Percentiles rank a stretch among this genome's conserved stretches.
Evolutionary conservation across 2,888 invertebrate species (phyloP).

Genomic region (Lamproptera curius): DNA sequence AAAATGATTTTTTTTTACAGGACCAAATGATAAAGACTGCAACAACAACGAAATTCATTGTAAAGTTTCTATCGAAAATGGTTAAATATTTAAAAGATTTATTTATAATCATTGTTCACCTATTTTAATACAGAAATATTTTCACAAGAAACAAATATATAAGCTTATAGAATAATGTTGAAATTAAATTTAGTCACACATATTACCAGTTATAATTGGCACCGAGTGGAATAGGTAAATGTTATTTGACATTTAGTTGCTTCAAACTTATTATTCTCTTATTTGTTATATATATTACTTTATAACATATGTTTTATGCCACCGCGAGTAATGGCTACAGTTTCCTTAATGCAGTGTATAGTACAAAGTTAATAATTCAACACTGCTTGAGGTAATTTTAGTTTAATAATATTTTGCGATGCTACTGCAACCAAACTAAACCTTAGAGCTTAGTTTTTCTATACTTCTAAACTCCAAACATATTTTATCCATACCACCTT

Average conservation of each 20-base stretch:
- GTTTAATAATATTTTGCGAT: not conserved
- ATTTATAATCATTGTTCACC: conserved; percentile 41
- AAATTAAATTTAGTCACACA: conserved; percentile 9
- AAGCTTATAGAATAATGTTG: conserved; percentile 7
- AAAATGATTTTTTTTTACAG: conserved; percentile 40
- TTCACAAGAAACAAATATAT: conserved; percentile 3
- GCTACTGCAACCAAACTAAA: conserved; percentile 1
- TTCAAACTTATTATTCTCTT: too few relatives aligned
- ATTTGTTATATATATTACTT: too few relatives aligned
- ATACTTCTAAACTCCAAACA: not conserved
- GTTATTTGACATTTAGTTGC: too few relatives aligned
- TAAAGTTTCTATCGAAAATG: conserved; percentile 41
- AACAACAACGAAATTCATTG: conserved; percentile 58
- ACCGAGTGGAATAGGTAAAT: not conserved
- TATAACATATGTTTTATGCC: not conserved
- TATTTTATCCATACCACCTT: not conserved
- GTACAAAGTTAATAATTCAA: conserved; percentile 21
- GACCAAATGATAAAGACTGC: conserved; percentile 62
- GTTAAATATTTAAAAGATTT: conserved; percentile 37
- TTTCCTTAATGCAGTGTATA: conserved; percentile 17
- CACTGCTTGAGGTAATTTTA: conserved; percentile 13
- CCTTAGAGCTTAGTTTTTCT: not conserved
- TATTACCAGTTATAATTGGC: not conserved
- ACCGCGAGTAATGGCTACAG: not conserved
- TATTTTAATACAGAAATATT: conserved; percentile 6